Base-by-base conservation (phyloP, 2,888 invertebrate species). In the Meteorus colon region DNA sequence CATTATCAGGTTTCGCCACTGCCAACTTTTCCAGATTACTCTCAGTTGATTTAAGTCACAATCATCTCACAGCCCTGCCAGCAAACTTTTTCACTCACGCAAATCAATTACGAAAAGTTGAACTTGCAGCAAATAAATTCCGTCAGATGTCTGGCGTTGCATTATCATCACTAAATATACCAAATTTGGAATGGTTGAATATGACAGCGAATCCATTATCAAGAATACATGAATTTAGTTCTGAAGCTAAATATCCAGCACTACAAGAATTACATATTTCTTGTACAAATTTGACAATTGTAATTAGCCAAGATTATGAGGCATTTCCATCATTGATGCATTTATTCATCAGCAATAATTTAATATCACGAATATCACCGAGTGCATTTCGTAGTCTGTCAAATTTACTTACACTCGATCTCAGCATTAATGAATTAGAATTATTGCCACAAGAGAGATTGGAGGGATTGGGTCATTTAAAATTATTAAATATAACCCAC, bases 281-380 rank as follows among this genome's bases (percentile, higher is more conserved):
- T 78, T 92, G 92, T 62, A 96, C 96, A 8, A 96, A 96, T 87
- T 91, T 96, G 70, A 95, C 94, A 27, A 94, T 96, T 80, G 92
- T 97, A 67, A 96, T 96, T 0, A 95, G 95, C 81, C 95, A 94
- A 86, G 96, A 96, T 86, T 96, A 97, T 84, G 95, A 96, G 85
- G 94, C 95, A 48, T 96, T 96, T 85, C 95, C 96, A 27, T 92
- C 94, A 0, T 90, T 96, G 48, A 93, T 95, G 85, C 95, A 94
- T 85, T 91, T 96, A 74, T 94, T 94, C 85, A 90, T 96, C 82
- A 92, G 93, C 55, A 92, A 92, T 82, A 96, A 96, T 89, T 91
- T 93, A 77, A 95, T 96, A 80, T 93, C 94, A 19, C 91, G 95
- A 78, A 92, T 97, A 77, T 96, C 96, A 2, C 96, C 97, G 0